Percentiles rank a stretch among this genome's conserved stretches.
Evolutionary conservation across 2,888 invertebrate species (phyloP).

Genomic region (Tanypteryx hageni): DNA sequence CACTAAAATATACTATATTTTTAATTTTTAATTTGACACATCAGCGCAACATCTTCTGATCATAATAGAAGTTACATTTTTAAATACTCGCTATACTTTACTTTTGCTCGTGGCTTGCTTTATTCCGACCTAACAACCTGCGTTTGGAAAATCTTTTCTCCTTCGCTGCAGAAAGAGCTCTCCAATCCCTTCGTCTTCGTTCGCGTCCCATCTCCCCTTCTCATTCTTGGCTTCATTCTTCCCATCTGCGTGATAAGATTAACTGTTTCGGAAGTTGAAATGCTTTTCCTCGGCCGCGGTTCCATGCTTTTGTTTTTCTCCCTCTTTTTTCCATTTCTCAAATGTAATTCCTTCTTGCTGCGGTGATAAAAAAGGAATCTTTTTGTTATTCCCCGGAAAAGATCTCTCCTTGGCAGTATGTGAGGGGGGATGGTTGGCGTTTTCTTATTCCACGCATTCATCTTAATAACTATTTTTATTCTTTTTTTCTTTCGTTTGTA

Average conservation of each 20-base stretch:
- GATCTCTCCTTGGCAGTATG: neutral
- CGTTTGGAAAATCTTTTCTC: no score
- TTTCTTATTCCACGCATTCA: constrained; percentile 17
- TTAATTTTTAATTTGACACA: no score
- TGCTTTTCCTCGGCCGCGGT: neutral
- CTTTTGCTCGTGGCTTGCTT: no score
- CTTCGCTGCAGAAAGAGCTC: no score
- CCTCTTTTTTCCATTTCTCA: neutral
- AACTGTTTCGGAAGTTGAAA: constrained; percentile 29
- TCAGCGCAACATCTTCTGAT: no score
- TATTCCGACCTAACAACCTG: no score
- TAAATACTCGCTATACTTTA: no score
- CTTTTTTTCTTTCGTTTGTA: neutral
- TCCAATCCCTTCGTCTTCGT: no score
- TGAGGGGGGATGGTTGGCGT: neutral
- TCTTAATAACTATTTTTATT: constrained; percentile 5
- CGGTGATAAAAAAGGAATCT: neutral
- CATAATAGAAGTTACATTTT: no score
- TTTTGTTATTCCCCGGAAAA: constrained; percentile 12
- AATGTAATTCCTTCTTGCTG: neutral
- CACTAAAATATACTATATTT: no score
- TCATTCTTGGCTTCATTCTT: neutral
- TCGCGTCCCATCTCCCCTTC: neutral
- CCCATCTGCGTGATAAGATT: neutral
- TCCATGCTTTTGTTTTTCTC: neutral